A percentile compares a stretch with the other conserved stretches of the same genome.
phyloP scores from a whole-genome alignment of 2,888 invertebrate species.

The Tiliacea aurago region DNA sequence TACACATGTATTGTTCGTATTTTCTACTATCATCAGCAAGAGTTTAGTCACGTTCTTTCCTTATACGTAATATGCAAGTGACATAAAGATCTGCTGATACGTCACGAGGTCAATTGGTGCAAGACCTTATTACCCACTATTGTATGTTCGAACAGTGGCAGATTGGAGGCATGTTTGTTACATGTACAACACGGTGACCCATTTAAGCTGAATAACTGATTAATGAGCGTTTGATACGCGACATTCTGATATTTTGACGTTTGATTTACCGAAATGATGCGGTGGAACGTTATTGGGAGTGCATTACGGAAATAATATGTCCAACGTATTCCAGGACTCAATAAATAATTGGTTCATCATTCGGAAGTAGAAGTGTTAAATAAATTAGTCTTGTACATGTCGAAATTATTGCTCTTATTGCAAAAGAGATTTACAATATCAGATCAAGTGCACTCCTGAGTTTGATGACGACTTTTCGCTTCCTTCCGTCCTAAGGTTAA shows the following conservation, averaged over 20 bases:
- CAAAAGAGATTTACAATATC: background rate
- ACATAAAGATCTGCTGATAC: constrained; percentile 49
- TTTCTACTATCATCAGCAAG: constrained; percentile 21
- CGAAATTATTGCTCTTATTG: background rate
- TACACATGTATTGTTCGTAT: constrained; percentile 10
- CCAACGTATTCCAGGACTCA: background rate
- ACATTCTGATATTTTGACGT: constrained; percentile 45
- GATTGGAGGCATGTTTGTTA: constrained; percentile 30
- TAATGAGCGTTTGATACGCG: constrained; percentile 48
- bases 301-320: constrained; percentile 13
- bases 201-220: constrained; percentile 46
- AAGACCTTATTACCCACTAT: constrained; percentile 44
- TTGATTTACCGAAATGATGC: constrained; percentile 33
- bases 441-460: background rate
- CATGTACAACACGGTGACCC: constrained; percentile 41
- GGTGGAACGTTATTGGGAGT: constrained; percentile 2
- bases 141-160: constrained; percentile 31
- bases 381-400: background rate
- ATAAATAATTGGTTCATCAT: background rate
- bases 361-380: background rate
- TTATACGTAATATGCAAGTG: constrained; percentile 35
- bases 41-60: constrained; percentile 54
- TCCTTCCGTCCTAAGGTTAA: background rate
- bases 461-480: background rate
- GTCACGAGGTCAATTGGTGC: constrained; percentile 51